Conservation (phyloP, 1,140 invertebrate species). For the Helicorthomorpha holstii region DNA sequence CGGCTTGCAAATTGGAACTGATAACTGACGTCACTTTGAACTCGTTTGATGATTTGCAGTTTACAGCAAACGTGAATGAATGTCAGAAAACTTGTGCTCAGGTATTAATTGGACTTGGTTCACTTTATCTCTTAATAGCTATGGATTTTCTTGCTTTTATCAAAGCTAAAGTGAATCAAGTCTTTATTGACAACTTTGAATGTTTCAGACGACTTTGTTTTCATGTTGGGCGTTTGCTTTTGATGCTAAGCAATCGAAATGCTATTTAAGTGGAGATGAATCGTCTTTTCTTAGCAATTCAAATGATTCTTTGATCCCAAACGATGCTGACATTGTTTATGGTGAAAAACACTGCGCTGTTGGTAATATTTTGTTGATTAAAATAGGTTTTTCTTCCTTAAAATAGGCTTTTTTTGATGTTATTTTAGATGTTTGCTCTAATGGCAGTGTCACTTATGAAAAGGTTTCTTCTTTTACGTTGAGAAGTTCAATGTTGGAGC, state of each 20-base stretch:
- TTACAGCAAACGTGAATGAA: slow-evolving; percentile 26
- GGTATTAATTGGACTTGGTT: too few species aligned
- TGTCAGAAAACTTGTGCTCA: slow-evolving; percentile 30
- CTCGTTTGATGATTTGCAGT: slow-evolving; percentile 32
- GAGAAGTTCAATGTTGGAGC: slow-evolving; percentile 25
- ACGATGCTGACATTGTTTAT: slow-evolving; percentile 18
- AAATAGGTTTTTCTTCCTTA: too few species aligned
- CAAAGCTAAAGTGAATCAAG: too few species aligned
- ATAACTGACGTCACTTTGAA: slow-evolving; percentile 25
- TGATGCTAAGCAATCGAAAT: slow-evolving; percentile 22
- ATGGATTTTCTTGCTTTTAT: neutral
- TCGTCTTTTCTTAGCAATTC: too few species aligned
- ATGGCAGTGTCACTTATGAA: slow-evolving; percentile 32
- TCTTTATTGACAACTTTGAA: too few species aligned
- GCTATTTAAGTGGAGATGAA: slow-evolving; percentile 32
- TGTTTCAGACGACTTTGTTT: slow-evolving; percentile 19
- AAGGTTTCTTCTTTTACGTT: slow-evolving; percentile 31
- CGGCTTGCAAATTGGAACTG: slow-evolving; percentile 19
- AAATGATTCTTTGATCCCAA: slow-evolving; percentile 10
- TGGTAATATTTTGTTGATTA: slow-evolving; percentile 22
- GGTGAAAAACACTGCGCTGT: slow-evolving; percentile 29
- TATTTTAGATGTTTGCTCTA: slow-evolving; percentile 26
- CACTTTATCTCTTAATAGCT: too few species aligned
- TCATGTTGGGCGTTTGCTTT: slow-evolving; percentile 27
- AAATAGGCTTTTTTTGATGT: neutral